Evolutionary conservation across 2,888 invertebrate genomes (phyloP), one percentile per base, ranked within the genome.

Genomic region (Trissoscelio sp.): DNA sequence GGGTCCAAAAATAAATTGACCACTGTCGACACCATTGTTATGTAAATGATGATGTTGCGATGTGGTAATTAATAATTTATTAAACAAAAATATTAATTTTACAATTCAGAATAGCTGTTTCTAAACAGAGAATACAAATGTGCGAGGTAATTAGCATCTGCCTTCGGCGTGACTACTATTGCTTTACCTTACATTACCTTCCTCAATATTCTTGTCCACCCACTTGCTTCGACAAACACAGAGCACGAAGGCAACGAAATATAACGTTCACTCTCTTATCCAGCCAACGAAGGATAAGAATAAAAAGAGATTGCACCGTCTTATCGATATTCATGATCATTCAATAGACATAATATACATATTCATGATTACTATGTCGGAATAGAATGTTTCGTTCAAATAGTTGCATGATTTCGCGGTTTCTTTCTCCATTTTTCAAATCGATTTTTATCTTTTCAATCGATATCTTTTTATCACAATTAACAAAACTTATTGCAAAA

Each of bases 201-300:
- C 83, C 83, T 85, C 85, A 74, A 83, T 84, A 85, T 81, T 58
- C 86, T 77, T 67, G 87, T 87, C 85, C 86, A 86, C 88, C 88
- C 87, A 88, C 88, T 84, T 87, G 84, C 85, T 64, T 70, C 67
- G 57, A 55, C 75, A 82, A 86, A 86, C 48, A 80, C 85, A 82
- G 81, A 58, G 42, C 57, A 44, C 78, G 70, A 44, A 44, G 73
- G 78, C 83, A 79, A 79, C 66, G 28, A 84, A 77, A 77, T 77
- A 67, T 72, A 57, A 75, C 77, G 77, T 55, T 79, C 69, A 77
- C 69, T 77, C 77, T 44, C 66, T 66, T 79, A 73, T 73, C 66
- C 79, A 37, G 66, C 22, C 66, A 55, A 24, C 58, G 70, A 64
- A 51, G 69, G 55, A 81, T 72, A 77, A 70, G 74, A 78, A 66